Evolutionary conservation across 2,113 vertebrate genomes (phyloP).

Genomic region (Microcebus griseorufus): DNA sequence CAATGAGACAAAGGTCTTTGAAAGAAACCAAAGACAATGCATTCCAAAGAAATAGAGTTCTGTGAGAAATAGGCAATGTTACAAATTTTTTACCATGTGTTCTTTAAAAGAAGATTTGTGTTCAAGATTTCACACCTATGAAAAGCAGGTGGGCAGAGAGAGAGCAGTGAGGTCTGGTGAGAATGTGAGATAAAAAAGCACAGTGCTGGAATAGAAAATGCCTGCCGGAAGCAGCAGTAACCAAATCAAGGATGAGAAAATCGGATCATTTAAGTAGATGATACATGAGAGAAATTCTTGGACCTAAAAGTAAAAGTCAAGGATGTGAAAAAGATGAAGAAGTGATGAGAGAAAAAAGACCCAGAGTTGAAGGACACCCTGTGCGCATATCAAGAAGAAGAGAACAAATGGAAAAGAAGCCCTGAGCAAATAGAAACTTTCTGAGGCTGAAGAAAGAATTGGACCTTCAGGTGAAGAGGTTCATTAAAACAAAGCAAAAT

Average conservation of each 20-base stretch:
- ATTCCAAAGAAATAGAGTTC: neutral
- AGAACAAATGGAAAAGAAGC: neutral
- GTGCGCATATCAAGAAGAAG: fast-evolving
- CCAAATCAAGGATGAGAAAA: no score
- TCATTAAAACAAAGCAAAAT: neutral
- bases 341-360: neutral
- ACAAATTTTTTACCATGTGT: neutral
- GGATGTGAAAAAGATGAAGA: neutral
- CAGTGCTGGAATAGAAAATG: no score
- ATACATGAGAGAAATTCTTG: neutral
- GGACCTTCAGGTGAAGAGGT: neutral
- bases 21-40: neutral
- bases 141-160: neutral
- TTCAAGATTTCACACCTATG: neutral
- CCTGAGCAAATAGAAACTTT: neutral
- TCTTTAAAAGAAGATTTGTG: neutral
- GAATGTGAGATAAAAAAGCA: neutral
- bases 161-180: neutral
- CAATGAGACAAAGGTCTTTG: neutral
- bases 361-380: neutral
- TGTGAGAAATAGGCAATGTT: neutral
- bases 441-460: neutral
- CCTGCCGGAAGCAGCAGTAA: neutral
- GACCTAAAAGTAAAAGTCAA: neutral
- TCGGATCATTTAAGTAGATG: fast-evolving